Evolutionary conservation across 2,113 vertebrate species (phyloP).

Genomic region (Trinectes maculatus): DNA sequence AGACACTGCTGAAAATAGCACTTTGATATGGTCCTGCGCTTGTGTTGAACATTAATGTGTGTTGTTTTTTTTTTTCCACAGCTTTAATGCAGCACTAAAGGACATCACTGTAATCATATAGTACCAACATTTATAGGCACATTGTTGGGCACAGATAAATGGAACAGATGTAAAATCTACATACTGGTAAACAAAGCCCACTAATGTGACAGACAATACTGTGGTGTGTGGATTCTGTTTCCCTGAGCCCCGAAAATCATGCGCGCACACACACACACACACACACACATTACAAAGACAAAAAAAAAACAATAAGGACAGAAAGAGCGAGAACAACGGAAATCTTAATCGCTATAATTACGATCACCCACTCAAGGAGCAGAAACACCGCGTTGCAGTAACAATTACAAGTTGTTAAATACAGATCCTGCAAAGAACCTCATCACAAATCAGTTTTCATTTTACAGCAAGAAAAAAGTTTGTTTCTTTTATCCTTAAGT

Average conservation of each 20-base stretch:
- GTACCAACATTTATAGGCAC: background rate
- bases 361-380: constrained; percentile 53
- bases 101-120: background rate
- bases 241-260: background rate
- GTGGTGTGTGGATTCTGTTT: constrained; percentile 10
- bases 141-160: background rate
- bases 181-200: background rate
- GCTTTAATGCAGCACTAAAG: background rate
- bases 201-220: background rate
- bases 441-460: constrained; percentile 28
- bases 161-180: constrained; percentile 5
- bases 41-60: constrained; percentile 4
- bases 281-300: constrained; percentile 5
- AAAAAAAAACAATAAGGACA: constrained; percentile 34
- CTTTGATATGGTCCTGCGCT: constrained; percentile 14
- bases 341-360: constrained; percentile 65
- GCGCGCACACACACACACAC: constrained; percentile 1
- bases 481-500: too few species aligned
- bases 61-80: background rate
- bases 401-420: constrained; percentile 53
- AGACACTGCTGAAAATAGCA: background rate
- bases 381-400: constrained; percentile 36
- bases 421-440: constrained; percentile 13
- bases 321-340: constrained; percentile 38
- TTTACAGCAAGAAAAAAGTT: constrained; percentile 7